Conservation (phyloP, 2,797 vertebrate genomes). For the Dryobates pubescens region DNA sequence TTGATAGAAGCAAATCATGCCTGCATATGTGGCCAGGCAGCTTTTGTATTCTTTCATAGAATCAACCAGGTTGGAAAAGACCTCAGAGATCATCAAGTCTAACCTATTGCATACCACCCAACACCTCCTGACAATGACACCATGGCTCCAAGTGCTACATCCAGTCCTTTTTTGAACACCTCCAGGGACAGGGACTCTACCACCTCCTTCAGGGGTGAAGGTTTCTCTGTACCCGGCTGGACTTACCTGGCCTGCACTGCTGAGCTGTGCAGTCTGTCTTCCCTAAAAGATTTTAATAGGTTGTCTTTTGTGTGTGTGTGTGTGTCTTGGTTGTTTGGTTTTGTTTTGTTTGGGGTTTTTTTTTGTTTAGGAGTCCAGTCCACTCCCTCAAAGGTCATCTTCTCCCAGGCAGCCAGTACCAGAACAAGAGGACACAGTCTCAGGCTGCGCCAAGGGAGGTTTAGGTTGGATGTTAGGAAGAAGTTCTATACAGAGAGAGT, state of each 20-base stretch:
- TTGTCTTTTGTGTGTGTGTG: background rate
- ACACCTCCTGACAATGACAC: too few relatives aligned
- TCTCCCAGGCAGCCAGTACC: too few relatives aligned
- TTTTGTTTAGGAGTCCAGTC: background rate
- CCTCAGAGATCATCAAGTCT: too few relatives aligned
- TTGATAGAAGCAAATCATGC: background rate
- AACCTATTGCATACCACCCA: too few relatives aligned
- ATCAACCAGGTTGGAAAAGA: too few relatives aligned
- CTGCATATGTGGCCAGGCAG: fast-evolving
- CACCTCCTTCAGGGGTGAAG: background rate
- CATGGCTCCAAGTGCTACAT: too few relatives aligned
- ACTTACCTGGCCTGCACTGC: background rate
- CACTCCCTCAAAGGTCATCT: background rate
- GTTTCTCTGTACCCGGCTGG: background rate
- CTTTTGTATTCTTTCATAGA: background rate
- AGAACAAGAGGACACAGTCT: too few relatives aligned
- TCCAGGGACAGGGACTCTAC: too few relatives aligned
- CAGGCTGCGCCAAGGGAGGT: too few relatives aligned
- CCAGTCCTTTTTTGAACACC: too few relatives aligned
- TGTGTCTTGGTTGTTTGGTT: background rate
- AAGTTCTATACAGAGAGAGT: too few relatives aligned
- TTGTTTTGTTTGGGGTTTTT: background rate
- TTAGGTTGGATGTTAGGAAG: too few relatives aligned
- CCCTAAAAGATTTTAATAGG: background rate
- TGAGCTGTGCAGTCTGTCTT: background rate